Percentiles rank a stretch among this genome's conserved stretches.
phyloP scores from a whole-genome alignment of 1,140 invertebrate species.

The Orius insidiosus region DNA sequence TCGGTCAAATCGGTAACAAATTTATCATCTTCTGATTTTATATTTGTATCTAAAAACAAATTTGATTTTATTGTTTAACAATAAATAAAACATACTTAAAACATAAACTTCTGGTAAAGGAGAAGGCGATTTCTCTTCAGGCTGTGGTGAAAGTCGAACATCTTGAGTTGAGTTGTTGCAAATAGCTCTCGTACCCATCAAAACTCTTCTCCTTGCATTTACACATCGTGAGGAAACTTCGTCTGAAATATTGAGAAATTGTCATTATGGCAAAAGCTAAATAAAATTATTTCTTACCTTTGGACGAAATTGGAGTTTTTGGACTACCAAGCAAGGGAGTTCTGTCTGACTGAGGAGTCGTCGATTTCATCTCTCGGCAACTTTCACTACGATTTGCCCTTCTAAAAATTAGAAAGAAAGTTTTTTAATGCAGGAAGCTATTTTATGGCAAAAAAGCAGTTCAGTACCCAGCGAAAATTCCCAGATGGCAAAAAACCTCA shows the following conservation, averaged over 20 bases:
- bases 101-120: constrained; percentile 14
- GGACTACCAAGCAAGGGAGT: too few species aligned
- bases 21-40: constrained; percentile 32
- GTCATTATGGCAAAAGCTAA: too few species aligned
- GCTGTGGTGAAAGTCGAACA: constrained; percentile 7
- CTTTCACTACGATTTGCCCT: constrained; percentile 11
- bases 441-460: too few species aligned
- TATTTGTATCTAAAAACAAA: constrained; percentile 32
- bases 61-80: neutral
- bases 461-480: neutral
- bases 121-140: constrained; percentile 18
- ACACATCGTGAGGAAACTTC: constrained; percentile 3
- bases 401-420: constrained; percentile 3
- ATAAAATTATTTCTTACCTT: too few species aligned
- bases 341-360: neutral
- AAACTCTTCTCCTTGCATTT: constrained; percentile 28
- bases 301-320: too few species aligned
- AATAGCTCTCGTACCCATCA: constrained; percentile 52
- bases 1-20: constrained; percentile 31
- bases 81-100: neutral
- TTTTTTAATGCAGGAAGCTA: too few species aligned
- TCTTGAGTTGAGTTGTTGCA: constrained; percentile 23
- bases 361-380: constrained; percentile 6
- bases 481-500: neutral
- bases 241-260: too few species aligned